Conservation (phyloP, 2,888 invertebrate species). For the Cheilosia scutellata region DNA sequence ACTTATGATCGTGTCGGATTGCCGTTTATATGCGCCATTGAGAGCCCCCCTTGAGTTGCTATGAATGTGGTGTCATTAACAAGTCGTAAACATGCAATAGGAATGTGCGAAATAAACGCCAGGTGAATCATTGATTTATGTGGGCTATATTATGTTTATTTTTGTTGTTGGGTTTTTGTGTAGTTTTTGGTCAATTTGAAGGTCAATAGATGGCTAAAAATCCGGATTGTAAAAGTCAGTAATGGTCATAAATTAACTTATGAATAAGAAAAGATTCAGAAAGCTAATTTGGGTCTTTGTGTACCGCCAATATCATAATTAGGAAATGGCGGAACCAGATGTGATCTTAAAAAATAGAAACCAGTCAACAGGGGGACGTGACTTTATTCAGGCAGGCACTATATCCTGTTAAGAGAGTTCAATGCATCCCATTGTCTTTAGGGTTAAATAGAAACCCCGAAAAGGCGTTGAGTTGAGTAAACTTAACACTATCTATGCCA, state of each 20-base stretch:
- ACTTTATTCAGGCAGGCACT: too few species aligned
- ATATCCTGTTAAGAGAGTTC: too few species aligned
- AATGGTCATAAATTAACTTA: neutral
- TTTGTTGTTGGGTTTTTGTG: neutral
- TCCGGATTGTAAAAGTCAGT: neutral
- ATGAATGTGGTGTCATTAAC: constrained; percentile 49
- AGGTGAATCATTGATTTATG: constrained; percentile 54
- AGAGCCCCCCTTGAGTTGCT: constrained; percentile 19
- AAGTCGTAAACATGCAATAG: constrained; percentile 45
- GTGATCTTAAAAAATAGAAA: too few species aligned
- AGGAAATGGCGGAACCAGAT: too few species aligned
- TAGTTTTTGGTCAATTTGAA: neutral
- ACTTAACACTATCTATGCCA: too few species aligned
- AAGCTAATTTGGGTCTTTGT: too few species aligned
- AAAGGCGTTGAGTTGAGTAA: too few species aligned
- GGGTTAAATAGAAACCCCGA: too few species aligned
- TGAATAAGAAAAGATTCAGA: too few species aligned
- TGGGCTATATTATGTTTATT: neutral
- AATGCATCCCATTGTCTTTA: too few species aligned
- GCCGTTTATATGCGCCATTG: constrained; percentile 19
- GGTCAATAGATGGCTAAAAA: neutral
- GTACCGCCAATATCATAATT: too few species aligned
- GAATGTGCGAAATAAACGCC: constrained; percentile 37
- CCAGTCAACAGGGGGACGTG: too few species aligned
- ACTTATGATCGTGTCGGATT: constrained; percentile 58